Percentiles rank a stretch among this genome's conserved stretches.
phyloP scores from a whole-genome alignment of 2,888 invertebrate species.

The Lacanobia oleracea region DNA sequence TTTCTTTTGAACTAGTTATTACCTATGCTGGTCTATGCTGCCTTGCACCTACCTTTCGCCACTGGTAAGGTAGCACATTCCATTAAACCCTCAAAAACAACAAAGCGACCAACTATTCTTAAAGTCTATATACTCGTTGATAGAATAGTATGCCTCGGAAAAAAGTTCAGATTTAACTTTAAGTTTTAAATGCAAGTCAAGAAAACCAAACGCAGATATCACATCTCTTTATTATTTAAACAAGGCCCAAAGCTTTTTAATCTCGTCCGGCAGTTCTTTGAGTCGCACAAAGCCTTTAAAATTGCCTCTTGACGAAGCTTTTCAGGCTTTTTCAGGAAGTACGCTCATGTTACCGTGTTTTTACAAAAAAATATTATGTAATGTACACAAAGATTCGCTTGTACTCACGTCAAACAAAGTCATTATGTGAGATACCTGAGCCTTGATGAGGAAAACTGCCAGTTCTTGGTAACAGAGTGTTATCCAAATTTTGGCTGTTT shows the following conservation, averaged over 20 bases:
- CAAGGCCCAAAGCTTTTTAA: neutral
- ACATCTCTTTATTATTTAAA: neutral
- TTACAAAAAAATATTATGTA: neutral
- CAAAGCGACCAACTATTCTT: no score
- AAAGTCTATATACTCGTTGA: no score
- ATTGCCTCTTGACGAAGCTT: neutral
- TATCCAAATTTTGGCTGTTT: neutral
- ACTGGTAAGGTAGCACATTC: no score
- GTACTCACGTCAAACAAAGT: neutral
- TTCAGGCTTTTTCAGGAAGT: neutral
- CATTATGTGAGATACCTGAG: neutral
- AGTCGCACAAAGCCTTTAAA: slow-evolving; percentile 1
- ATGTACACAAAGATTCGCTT: neutral
- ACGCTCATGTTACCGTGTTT: neutral
- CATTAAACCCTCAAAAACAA: no score
- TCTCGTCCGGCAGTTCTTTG: neutral
- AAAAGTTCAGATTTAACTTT: no score
- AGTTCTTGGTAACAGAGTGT: neutral
- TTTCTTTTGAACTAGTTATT: no score
- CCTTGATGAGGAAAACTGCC: neutral
- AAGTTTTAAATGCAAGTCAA: no score
- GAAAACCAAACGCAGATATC: no score
- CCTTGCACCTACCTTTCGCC: no score
- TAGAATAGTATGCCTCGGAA: no score
- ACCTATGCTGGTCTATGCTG: no score